A percentile compares a stretch with the other conserved stretches of the same genome.
Evolutionary conservation across 2,113 vertebrate genomes (phyloP).

Genomic region (Caracal caracal): DNA sequence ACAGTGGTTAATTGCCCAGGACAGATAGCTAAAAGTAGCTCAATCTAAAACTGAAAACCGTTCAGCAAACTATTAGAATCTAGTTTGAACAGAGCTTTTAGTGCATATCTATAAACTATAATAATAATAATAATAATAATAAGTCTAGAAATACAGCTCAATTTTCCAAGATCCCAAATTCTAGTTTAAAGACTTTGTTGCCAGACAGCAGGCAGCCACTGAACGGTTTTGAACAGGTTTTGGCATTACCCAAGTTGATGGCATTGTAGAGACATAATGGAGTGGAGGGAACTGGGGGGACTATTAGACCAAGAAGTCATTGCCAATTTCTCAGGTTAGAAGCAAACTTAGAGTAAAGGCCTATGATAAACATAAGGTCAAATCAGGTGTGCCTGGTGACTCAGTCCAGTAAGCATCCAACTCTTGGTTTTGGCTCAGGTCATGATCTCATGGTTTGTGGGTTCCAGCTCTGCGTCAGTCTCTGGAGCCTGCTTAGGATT

Average conservation of each 20-base stretch:
- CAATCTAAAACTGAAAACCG: neutral
- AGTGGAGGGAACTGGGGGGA: neutral
- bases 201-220: neutral
- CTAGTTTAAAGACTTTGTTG: neutral
- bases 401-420: no score
- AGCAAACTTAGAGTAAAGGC: neutral
- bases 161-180: neutral
- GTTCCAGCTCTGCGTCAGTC: no score
- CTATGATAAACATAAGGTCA: neutral
- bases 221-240: neutral
- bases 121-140: neutral
- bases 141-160: slow-evolving; percentile 27
- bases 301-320: neutral
- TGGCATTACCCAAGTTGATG: neutral
- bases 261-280: no score
- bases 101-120: slow-evolving; percentile 4
- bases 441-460: no score
- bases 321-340: neutral
- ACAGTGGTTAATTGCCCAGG: neutral
- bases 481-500: no score
- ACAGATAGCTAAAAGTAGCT: neutral
- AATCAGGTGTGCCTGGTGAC: no score
- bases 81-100: neutral
- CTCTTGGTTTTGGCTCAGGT: no score
- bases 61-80: neutral